Conservation (phyloP, 2,113 vertebrate species). For the Trachemys scripta region DNA sequence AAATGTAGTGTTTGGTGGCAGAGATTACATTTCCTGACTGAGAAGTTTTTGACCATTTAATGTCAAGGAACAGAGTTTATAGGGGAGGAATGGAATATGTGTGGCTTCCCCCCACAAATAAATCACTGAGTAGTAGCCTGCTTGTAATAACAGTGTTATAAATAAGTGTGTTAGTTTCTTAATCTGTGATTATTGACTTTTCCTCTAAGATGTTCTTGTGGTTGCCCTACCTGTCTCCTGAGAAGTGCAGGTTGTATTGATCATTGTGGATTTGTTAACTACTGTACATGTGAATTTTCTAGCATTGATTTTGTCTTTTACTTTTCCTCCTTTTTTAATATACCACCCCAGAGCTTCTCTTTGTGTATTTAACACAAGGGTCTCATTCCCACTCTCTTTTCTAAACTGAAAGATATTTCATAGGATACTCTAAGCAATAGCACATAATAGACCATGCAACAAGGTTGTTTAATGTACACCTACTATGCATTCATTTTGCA, state of each 20-base stretch:
- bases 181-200: not conserved
- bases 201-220: not conserved
- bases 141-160: not conserved
- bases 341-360: not conserved
- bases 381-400: not conserved
- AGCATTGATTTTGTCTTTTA: not conserved
- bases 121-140: not conserved
- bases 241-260: not conserved
- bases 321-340: not conserved
- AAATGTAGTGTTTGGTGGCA: not conserved
- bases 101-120: not conserved
- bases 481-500: not conserved
- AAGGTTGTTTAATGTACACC: not conserved
- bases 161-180: conserved; percentile 17
- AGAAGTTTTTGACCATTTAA: not conserved
- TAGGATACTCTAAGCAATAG: not conserved
- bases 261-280: not conserved
- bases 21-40: not conserved
- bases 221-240: not conserved
- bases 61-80: not conserved
- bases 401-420: not conserved
- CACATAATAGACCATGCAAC: not conserved
- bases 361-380: not conserved
- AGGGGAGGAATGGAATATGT: not conserved
- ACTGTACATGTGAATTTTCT: not conserved